Evolutionary conservation across 35 echinoderm and acorn worm species (phyloP), one percentile per base, ranked within the genome.

Genomic region (Anneissia japonica): DNA sequence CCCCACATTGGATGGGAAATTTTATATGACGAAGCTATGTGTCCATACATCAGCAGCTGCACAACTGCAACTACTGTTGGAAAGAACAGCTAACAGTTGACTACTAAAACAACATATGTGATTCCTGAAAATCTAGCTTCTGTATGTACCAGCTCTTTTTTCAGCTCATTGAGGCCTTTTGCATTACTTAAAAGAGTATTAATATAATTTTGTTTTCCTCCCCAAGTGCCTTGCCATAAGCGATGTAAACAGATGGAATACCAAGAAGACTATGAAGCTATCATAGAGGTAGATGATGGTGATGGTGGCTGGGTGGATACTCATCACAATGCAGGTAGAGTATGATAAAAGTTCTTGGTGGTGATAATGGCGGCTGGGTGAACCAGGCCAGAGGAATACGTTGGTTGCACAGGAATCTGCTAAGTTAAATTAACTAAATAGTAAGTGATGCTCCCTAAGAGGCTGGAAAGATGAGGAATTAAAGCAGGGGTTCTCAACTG

Each of bases 191-290:
- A 43, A 43, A 43, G 1, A 12, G 2, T n/a, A n/a, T n/a, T n/a
- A n/a, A 26, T 19, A 2, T 64, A 14, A 45, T 80, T 79, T 83
- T 82, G 10, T 29, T 79, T 43, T 36, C 73, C 28, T 74, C 84
- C 5, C 81, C 31, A 36, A 99, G 96, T 99, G 82, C 96, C 96
- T 10, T 99, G 96, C 35, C 82, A 93, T 79, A 99, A 91, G 72
- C 73, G 96, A 82, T 99, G 96, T 75, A 94, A 94, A 72, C 96
- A 99, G 80, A 99, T 99, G 96, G 96, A 99, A 84, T 99, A 99
- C 79, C 82, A 90, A 31, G 91, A 93, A 6, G 96, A 99, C 11
- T 91, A 99, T 77, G 96, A 99, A 74, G 91, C 96, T 11, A 99
- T 99, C 37, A 90, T 99, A 33, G 86, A 99, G 41, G 96, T 76